Evolutionary conservation across 2,113 vertebrate genomes (phyloP).

Genomic region (Rafetus swinhoei): DNA sequence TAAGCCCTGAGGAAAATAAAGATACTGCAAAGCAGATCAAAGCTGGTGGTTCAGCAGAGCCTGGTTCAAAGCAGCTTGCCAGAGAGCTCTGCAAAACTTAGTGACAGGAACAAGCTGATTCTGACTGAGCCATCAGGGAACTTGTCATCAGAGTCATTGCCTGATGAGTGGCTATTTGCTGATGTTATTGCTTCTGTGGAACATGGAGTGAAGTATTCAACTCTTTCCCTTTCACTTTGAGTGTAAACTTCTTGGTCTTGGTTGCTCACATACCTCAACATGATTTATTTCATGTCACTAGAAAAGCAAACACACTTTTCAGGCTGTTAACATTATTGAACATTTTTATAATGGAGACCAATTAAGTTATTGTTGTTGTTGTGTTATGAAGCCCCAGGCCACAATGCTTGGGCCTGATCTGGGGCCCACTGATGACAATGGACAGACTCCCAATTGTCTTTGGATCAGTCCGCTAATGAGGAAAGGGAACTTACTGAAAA

Average conservation of each 20-base stretch:
- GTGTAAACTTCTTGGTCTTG: not conserved
- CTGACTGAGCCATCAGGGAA: not conserved
- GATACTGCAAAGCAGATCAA: constrained; percentile 15
- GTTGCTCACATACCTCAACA: not conserved
- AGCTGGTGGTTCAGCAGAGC: constrained; percentile 5
- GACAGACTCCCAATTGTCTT: not conserved
- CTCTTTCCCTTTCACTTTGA: not conserved
- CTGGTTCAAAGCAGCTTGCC: not conserved
- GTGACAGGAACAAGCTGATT: not conserved
- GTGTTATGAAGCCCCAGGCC: not conserved
- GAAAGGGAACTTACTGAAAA: not conserved
- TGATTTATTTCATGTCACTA: constrained; percentile 10
- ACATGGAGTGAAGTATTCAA: not conserved
- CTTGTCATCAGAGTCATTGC: not conserved
- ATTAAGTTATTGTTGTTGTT: rapidly evolving
- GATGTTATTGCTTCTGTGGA: not conserved
- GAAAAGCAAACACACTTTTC: not conserved
- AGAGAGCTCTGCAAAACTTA: constrained; percentile 25
- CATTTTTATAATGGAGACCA: not conserved
- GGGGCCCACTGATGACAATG: not conserved
- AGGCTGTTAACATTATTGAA: not conserved
- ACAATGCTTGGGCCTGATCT: not conserved
- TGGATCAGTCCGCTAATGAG: not conserved
- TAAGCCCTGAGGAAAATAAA: not conserved
- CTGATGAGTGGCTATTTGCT: not conserved